A percentile compares a stretch with the other conserved stretches of the same genome.
Evolutionary conservation across 2,888 invertebrate genomes (phyloP).

Genomic region (Chrysolina haemoptera): DNA sequence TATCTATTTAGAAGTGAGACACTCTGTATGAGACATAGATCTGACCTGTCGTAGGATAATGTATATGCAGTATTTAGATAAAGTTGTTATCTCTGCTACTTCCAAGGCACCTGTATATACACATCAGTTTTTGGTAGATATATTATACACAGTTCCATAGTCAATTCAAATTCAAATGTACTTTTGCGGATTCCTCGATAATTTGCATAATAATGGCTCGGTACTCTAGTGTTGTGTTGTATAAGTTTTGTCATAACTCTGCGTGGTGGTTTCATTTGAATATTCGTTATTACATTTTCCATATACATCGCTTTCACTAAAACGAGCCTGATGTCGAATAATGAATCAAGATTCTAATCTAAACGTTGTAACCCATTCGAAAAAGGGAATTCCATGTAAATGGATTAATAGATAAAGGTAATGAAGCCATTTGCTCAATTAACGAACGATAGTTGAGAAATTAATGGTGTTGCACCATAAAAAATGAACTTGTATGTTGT

Average conservation of each 20-base stretch:
- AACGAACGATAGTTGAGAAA: constrained; percentile 5
- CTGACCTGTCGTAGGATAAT: no score
- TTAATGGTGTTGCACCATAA: background rate
- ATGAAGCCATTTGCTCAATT: constrained; percentile 26
- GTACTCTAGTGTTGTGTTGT: background rate
- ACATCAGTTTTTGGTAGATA: no score
- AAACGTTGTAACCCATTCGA: constrained; percentile 14
- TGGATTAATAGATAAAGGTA: constrained; percentile 25
- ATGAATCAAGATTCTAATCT: constrained; percentile 15
- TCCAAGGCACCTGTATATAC: no score
- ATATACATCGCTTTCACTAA: background rate
- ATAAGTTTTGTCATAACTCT: background rate
- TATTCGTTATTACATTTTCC: constrained; percentile 3
- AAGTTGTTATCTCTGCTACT: no score
- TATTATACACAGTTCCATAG: no score
- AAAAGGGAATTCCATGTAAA: constrained; percentile 36
- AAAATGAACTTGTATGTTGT: background rate
- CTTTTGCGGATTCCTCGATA: background rate
- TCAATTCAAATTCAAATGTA: background rate
- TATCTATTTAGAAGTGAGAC: no score
- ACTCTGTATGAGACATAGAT: no score
- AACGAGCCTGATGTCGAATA: background rate
- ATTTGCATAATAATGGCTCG: background rate
- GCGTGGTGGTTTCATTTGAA: constrained; percentile 4
- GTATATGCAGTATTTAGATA: no score